A percentile compares a stretch with the other conserved stretches of the same genome.
Evolutionary conservation across 2,113 vertebrate species (phyloP).

Genomic region (Myotis yumanensis): DNA sequence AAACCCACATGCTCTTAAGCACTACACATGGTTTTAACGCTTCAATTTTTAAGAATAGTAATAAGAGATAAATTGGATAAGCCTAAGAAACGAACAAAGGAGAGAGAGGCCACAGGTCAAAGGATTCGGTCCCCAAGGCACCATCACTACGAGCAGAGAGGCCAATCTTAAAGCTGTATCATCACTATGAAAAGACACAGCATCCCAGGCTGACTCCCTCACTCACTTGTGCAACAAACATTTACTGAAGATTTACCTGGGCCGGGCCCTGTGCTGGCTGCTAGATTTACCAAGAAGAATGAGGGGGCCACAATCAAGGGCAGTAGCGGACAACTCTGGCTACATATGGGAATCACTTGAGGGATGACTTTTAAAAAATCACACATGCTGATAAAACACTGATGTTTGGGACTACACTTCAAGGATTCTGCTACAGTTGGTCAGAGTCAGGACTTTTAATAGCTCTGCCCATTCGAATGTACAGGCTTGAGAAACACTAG

Average conservation of each 20-base stretch:
- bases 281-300: not conserved
- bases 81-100: not conserved
- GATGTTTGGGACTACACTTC: not conserved
- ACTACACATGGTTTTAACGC: not conserved
- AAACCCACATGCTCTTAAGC: not conserved
- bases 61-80: not conserved
- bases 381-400: not conserved
- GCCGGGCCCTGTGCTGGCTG: not conserved
- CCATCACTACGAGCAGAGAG: not conserved
- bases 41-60: not conserved
- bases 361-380: not conserved
- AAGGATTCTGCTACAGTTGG: not conserved
- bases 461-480: not conserved
- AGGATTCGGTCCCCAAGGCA: not conserved
- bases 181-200: not conserved
- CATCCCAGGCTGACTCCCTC: not conserved
- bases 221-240: not conserved
- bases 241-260: not conserved
- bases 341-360: not conserved
- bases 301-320: not conserved
- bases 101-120: not conserved
- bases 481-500: not conserved
- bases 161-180: not conserved
- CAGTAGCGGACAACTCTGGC: not conserved
- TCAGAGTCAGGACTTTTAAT: not conserved